Conservation (phyloP, 2,888 invertebrate species). For the Busseola fusca region DNA sequence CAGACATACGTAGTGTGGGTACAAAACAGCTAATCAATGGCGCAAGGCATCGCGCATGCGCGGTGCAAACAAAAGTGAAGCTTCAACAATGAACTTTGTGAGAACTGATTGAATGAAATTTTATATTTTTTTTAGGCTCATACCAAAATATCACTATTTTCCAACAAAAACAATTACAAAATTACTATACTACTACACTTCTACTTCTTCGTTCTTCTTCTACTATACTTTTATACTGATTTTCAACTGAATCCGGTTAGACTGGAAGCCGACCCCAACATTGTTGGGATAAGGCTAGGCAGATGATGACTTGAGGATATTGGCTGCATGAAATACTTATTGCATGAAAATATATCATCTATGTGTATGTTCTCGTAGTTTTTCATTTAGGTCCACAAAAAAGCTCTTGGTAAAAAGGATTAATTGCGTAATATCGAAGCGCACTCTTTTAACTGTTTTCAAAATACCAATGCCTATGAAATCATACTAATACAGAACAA, state of each 20-base stretch:
- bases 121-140: conserved; percentile 10
- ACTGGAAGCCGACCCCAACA: too few relatives aligned
- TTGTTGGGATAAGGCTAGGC: too few relatives aligned
- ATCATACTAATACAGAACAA: background rate
- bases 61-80: conserved; percentile 43
- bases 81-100: conserved; percentile 51
- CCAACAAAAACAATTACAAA: too few relatives aligned
- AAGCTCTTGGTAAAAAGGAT: background rate
- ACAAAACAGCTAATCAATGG: conserved; percentile 56
- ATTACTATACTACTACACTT: too few relatives aligned
- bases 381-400: background rate
- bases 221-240: too few relatives aligned
- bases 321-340: background rate
- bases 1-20: conserved; percentile 34
- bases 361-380: too few relatives aligned
- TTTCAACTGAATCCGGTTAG: too few relatives aligned
- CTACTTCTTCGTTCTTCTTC: too few relatives aligned
- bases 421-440: background rate
- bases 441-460: background rate
- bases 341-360: background rate
- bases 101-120: conserved; percentile 37
- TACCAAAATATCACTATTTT: too few relatives aligned
- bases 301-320: background rate
- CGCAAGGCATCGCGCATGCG: conserved; percentile 42
- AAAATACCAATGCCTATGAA: background rate